phyloP scores from a whole-genome alignment of 2,113 vertebrate genomes.

The Rattus rattus region DNA sequence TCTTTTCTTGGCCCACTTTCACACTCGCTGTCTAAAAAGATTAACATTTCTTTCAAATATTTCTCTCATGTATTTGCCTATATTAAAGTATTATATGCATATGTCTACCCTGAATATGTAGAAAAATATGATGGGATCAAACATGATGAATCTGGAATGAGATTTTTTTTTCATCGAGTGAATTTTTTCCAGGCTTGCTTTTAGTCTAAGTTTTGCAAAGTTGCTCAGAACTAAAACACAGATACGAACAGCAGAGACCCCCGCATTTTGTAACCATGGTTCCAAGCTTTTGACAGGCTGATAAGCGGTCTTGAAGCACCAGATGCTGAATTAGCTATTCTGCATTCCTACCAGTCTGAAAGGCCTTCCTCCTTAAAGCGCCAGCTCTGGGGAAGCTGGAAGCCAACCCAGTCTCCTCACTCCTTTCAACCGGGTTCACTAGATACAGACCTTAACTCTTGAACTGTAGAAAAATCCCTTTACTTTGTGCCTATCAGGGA shows the following conservation, averaged over 20 bases:
- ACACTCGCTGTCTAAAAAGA: constrained; percentile 16
- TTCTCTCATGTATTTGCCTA: not conserved
- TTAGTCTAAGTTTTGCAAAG: not conserved
- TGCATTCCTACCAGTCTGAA: constrained; percentile 64
- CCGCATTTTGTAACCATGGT: not conserved
- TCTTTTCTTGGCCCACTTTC: constrained; percentile 32
- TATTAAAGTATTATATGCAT: not conserved
- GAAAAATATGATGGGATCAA: not conserved
- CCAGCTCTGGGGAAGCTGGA: constrained; percentile 17
- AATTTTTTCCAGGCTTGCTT: not conserved
- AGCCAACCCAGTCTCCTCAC: constrained; percentile 23
- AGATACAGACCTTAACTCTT: constrained; percentile 34
- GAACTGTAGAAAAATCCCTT: not conserved
- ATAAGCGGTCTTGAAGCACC: not conserved
- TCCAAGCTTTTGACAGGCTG: not conserved
- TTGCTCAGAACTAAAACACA: constrained; percentile 21
- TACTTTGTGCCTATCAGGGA: not conserved
- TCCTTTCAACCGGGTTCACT: constrained; percentile 24
- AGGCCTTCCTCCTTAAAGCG: constrained; percentile 37
- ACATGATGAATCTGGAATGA: constrained; percentile 39
- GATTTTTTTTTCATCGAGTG: not conserved
- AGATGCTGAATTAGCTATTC: constrained; percentile 7
- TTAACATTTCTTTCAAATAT: not conserved
- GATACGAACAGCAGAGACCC: not conserved
- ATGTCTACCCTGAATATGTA: no score